A percentile compares a stretch with the other conserved stretches of the same genome.
Evolutionary conservation across 2,888 invertebrate genomes (phyloP).

Genomic region (Ceramica pisi): DNA sequence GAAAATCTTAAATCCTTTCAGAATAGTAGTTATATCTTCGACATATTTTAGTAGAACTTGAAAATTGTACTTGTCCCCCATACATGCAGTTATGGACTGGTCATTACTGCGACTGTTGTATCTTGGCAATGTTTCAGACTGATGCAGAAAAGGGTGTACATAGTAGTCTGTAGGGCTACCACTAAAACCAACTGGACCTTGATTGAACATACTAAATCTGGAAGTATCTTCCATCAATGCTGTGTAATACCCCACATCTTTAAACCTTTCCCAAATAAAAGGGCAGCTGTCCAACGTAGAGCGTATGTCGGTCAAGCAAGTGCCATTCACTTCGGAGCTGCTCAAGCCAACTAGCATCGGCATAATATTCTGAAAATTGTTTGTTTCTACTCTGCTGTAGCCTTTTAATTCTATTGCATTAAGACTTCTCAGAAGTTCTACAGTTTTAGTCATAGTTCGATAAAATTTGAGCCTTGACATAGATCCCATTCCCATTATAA

Average conservation of each 20-base stretch:
- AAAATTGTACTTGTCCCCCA: slow-evolving; percentile 88
- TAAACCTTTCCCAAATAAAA: slow-evolving; percentile 95
- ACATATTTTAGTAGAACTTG: slow-evolving; percentile 93
- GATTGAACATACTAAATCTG: slow-evolving; percentile 62
- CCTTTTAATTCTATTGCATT: slow-evolving; percentile 94
- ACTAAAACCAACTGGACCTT: slow-evolving; percentile 84
- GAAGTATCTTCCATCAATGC: slow-evolving; percentile 95
- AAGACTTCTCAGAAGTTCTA: slow-evolving; percentile 88
- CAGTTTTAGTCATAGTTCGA: slow-evolving; percentile 94
- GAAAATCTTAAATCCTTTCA: slow-evolving; percentile 92
- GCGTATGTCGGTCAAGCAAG: slow-evolving; percentile 90
- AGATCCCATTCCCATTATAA: slow-evolving; percentile 95
- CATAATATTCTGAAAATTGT: slow-evolving; percentile 96
- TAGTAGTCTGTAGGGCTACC: slow-evolving; percentile 95
- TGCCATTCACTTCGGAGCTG: slow-evolving; percentile 89
- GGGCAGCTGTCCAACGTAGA: slow-evolving; percentile 93
- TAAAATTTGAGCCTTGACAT: slow-evolving; percentile 95
- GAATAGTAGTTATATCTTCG: slow-evolving; percentile 90
- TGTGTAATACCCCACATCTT: slow-evolving; percentile 93
- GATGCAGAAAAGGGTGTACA: slow-evolving; percentile 92
- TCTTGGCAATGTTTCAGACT: slow-evolving; percentile 74
- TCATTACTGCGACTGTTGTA: neutral
- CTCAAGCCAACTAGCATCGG: slow-evolving; percentile 93
- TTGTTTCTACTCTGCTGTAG: slow-evolving; percentile 96
- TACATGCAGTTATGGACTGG: slow-evolving; percentile 20